Evolutionary conservation across 2,113 vertebrate species (phyloP).

Genomic region (Maylandia zebra): DNA sequence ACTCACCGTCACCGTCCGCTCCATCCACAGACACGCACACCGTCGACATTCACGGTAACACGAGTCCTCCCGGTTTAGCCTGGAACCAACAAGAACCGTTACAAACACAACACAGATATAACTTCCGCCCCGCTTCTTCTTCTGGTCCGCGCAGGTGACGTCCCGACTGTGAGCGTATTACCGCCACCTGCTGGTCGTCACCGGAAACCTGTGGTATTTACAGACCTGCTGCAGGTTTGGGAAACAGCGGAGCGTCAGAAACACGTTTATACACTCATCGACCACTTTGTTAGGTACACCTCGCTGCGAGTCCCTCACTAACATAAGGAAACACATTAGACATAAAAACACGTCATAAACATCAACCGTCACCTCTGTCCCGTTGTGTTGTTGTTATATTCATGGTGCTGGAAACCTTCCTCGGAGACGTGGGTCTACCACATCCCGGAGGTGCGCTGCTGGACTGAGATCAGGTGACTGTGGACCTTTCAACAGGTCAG

Average conservation of each 20-base stretch:
- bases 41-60: background rate
- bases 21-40: background rate
- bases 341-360: background rate
- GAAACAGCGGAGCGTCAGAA: background rate
- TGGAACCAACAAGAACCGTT: background rate
- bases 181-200: background rate
- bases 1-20: background rate
- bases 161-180: background rate
- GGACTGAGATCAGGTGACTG: background rate
- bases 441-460: background rate
- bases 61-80: background rate
- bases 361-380: fast-evolving
- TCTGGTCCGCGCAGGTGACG: background rate
- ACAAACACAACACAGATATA: background rate
- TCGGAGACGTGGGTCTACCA: background rate
- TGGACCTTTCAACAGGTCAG: background rate
- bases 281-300: background rate
- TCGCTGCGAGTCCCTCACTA: fast-evolving
- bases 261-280: background rate
- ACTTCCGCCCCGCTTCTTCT: background rate
- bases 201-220: background rate
- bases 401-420: background rate
- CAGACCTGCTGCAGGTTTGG: background rate
- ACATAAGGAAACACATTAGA: fast-evolving
- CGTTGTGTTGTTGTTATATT: background rate